Percentiles rank a stretch among this genome's conserved stretches.
Evolutionary conservation across 2,113 vertebrate genomes (phyloP).

Genomic region (Phrynosoma platyrhinos): DNA sequence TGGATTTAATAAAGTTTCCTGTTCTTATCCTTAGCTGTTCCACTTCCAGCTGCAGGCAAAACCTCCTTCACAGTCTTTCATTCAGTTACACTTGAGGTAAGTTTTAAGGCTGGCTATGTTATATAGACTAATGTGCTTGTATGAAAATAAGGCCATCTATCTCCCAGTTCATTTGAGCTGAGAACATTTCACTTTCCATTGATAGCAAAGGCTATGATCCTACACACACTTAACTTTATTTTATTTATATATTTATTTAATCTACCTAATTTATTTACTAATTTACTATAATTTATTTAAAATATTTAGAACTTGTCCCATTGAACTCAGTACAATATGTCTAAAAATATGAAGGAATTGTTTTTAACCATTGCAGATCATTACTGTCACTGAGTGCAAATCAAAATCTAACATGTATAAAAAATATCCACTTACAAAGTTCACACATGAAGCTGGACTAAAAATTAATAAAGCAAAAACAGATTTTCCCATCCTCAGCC

Average conservation of each 20-base stretch:
- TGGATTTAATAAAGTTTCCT: background rate
- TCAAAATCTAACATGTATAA: background rate
- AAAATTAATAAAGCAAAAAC: background rate
- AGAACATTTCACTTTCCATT: background rate
- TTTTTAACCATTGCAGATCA: background rate
- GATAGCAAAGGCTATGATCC: no score
- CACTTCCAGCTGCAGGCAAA: background rate
- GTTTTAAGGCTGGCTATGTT: background rate
- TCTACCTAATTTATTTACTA: no score
- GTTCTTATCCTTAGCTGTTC: background rate
- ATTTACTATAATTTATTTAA: no score
- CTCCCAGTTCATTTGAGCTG: background rate
- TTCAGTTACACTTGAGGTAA: background rate
- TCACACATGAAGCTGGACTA: background rate
- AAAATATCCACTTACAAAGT: background rate
- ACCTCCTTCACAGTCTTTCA: background rate
- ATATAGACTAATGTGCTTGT: slow-evolving; percentile 42
- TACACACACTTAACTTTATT: no score
- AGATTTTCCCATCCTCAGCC: background rate
- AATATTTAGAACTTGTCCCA: no score
- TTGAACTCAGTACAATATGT: no score
- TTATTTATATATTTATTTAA: no score
- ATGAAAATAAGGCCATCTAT: slow-evolving; percentile 59
- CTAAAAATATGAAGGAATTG: no score
- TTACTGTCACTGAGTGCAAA: background rate